A percentile compares a stretch with the other conserved stretches of the same genome.
phyloP scores from a whole-genome alignment of 2,888 invertebrate genomes.

The Nymphalis polychloros region DNA sequence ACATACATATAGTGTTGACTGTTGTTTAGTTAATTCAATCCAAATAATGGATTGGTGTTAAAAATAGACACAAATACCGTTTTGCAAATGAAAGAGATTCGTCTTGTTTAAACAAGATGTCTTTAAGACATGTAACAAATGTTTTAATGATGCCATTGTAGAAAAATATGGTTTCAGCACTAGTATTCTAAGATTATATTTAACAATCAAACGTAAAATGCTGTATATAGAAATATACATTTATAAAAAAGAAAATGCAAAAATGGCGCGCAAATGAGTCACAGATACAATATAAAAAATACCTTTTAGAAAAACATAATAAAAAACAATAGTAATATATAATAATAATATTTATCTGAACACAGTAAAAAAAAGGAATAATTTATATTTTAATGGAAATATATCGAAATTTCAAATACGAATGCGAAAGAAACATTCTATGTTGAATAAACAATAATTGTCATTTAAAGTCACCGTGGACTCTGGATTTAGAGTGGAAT shows the following conservation, averaged over 20 bases:
- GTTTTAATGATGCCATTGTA: not conserved
- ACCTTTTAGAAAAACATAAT: not conserved
- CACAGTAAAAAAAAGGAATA: not conserved
- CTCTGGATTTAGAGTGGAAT: too few species aligned
- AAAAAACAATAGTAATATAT: not conserved
- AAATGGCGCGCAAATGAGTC: slow-evolving; percentile 27
- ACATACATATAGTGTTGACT: too few species aligned
- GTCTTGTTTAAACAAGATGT: not conserved
- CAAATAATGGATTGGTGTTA: too few species aligned
- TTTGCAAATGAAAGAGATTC: too few species aligned
- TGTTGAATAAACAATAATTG: too few species aligned
- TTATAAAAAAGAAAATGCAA: slow-evolving; percentile 20
- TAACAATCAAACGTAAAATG: not conserved
- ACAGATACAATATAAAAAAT: not conserved
- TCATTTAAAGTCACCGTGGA: too few species aligned
- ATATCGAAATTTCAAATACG: too few species aligned
- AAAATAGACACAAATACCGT: too few species aligned
- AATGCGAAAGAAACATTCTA: too few species aligned
- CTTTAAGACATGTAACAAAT: not conserved
- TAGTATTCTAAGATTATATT: not conserved
- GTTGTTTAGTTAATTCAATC: too few species aligned
- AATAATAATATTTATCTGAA: slow-evolving; percentile 4
- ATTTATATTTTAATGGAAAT: too few species aligned
- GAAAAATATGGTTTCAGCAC: not conserved
- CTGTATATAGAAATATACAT: slow-evolving; percentile 4